Base-by-base conservation (phyloP, 2,113 vertebrate genomes). In the Tapirus terrestris region DNA sequence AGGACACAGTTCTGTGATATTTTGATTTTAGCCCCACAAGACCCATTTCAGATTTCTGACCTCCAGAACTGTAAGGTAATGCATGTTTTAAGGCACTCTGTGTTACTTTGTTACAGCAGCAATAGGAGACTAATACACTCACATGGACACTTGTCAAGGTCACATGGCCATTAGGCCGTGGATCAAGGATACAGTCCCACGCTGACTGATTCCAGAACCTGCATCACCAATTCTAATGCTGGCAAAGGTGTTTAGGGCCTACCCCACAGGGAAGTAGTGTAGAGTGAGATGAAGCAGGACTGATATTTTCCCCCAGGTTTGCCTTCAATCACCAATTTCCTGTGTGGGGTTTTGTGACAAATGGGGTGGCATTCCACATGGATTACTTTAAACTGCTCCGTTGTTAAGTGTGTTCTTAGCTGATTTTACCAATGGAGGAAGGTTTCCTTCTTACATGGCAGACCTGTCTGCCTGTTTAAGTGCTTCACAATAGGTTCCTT, bases 331-430 rank as follows among this genome's bases (percentile, higher is more conserved):
- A 53, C 48, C 27, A 87, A 36, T 53, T 79, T 92, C 65, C 58
- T 86, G 36, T 12, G 9, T 45, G 39, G 72, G 60, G 33, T 33
- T 67, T 75, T 84, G 61, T 43, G n/a, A 56, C 39, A 94, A 95
- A 75, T 43, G 77, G 18, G 16, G 27, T 56, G 80, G 48, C 45
- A 91, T 87, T 97, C 83, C 77, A 82, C 10, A 6, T 29, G 18
- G 93, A 90, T 14, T 89, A 92, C 75, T 96, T 96, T 83, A 85
- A 68, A 85, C 2, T 96, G 85, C 95, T 92, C 33, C 80, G 95
- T 45, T 51, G 36, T 76, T 77, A 51, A 79, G 86, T 53, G 31
- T 20, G 43, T 48, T 73, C 67, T 27, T 58, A 87, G 65, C 68
- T 96, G 51, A 83, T 72, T 61, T 73, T 84, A 31, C 21, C 68